These are phyloP conservation scores for Agonopterix subpropinquella DNA, from an alignment of 2,888 invertebrate species.

Conservation along the genomic window DNA sequence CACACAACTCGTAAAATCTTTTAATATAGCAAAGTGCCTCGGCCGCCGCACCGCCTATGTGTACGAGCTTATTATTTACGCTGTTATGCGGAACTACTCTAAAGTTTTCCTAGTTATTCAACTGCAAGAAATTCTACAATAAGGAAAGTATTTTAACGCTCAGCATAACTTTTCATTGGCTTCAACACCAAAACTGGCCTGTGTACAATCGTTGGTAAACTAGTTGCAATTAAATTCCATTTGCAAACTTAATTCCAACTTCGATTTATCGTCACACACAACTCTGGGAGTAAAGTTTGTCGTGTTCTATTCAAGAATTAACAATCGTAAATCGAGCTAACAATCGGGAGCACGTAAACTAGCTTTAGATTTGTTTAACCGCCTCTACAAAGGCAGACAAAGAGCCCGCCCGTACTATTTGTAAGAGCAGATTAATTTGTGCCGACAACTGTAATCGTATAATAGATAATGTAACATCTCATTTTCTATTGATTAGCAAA, in stretches of 20 bases:
- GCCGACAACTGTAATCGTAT: constrained; percentile 38
- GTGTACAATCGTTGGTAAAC: too few relatives aligned
- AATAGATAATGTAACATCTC: constrained; percentile 38
- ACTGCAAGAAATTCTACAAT: too few relatives aligned
- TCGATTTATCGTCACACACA: too few relatives aligned
- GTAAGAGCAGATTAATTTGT: constrained; percentile 35
- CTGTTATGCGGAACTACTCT: background rate
- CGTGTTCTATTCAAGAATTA: constrained; percentile 11
- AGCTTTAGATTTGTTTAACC: constrained; percentile 34
- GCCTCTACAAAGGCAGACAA: constrained; percentile 20
- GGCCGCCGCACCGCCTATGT: background rate
- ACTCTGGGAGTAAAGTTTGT: too few relatives aligned
- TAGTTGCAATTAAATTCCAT: too few relatives aligned
- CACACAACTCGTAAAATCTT: constrained; percentile 32
- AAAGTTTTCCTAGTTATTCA: too few relatives aligned
- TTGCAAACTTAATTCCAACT: too few relatives aligned
- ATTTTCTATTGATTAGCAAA: constrained; percentile 27
- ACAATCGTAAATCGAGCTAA: constrained; percentile 21
- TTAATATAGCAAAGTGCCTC: constrained; percentile 38
- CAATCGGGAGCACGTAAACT: constrained; percentile 29
- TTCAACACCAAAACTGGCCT: too few relatives aligned
- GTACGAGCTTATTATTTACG: background rate
- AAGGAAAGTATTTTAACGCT: too few relatives aligned
- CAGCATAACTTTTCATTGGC: too few relatives aligned
- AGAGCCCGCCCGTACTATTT: constrained; percentile 21